These are phyloP conservation scores for Myocastor coypus DNA, from an alignment of 2,113 vertebrate genomes.

Conservation along the genomic window DNA sequence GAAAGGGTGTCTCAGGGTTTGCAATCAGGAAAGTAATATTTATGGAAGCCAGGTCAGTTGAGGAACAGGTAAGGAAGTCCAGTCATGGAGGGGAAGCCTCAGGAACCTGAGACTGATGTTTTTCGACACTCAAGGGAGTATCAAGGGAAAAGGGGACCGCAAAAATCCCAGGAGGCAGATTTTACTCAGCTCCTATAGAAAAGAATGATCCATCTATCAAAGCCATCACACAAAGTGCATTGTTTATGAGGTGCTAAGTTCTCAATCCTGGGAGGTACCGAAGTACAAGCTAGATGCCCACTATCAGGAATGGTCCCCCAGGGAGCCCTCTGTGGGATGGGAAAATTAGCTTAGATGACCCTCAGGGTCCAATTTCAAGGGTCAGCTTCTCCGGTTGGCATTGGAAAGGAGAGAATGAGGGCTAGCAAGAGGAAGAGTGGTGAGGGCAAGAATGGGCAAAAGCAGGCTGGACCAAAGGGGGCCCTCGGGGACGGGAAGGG, in stretches of 20 bases:
- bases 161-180: background rate
- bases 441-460: background rate
- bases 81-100: background rate
- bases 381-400: background rate
- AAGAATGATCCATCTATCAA: background rate
- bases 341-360: background rate
- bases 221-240: background rate
- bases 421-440: background rate
- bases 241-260: background rate
- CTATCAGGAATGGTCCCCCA: background rate
- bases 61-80: background rate
- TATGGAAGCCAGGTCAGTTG: constrained; percentile 2
- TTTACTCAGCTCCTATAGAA: background rate
- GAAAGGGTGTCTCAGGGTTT: background rate
- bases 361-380: background rate
- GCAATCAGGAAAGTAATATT: background rate
- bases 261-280: background rate
- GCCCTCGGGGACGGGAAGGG: background rate
- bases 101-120: background rate
- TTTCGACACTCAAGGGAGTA: background rate
- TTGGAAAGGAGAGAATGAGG: background rate
- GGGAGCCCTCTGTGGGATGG: background rate
- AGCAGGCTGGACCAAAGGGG: background rate
- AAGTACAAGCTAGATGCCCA: background rate
- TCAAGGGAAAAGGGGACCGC: background rate